Conservation (phyloP, 1,140 invertebrate species). For the Drosophila sulfurigaster region DNA sequence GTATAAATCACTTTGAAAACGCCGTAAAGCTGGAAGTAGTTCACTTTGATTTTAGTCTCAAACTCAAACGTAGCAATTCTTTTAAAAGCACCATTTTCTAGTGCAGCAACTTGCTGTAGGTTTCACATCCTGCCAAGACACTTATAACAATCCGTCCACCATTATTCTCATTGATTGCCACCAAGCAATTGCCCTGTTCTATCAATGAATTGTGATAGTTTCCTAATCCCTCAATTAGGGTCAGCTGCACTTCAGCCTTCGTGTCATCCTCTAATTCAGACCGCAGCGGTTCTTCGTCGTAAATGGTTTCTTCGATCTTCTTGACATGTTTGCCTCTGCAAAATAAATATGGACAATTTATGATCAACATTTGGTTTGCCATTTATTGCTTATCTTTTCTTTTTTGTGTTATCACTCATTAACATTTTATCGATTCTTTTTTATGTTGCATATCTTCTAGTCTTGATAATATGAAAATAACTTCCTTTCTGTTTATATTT, state of each 20-base stretch:
- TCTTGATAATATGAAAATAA: no score
- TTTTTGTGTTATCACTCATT: no score
- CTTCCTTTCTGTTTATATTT: no score
- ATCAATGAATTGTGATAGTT: not conserved
- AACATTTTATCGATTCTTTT: no score
- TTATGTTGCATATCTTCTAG: no score
- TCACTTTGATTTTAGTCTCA: not conserved
- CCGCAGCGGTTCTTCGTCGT: not conserved
- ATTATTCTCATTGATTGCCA: not conserved
- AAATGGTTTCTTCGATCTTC: not conserved
- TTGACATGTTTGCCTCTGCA: not conserved
- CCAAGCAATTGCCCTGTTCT: not conserved
- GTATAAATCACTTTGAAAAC: not conserved
- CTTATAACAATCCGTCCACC: not conserved
- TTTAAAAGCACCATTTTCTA: not conserved
- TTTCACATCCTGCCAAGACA: not conserved
- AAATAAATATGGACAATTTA: not conserved
- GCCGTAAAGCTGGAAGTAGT: not conserved
- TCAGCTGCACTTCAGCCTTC: not conserved
- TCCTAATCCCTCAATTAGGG: not conserved
- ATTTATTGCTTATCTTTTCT: no score
- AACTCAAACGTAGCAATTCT: not conserved
- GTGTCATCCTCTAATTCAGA: not conserved
- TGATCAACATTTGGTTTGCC: no score
- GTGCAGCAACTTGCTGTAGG: not conserved